Evolutionary conservation across 2,888 invertebrate species (phyloP).

Genomic region (Nebria salina): DNA sequence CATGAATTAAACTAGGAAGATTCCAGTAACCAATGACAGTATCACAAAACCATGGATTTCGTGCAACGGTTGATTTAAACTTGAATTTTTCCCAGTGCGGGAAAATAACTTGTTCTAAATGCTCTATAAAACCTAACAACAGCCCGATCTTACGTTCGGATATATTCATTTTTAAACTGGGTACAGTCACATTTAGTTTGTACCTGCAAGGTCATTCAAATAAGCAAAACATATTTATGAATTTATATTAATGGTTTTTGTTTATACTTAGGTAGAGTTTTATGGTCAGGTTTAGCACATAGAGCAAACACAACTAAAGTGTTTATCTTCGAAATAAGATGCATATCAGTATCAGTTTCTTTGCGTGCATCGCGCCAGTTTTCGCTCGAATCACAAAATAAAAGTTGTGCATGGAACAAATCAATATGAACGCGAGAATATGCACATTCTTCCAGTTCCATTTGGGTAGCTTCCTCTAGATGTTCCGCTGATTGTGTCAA

Average conservation of each 20-base stretch:
- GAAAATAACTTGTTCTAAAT: constrained; percentile 34
- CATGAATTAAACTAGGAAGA: constrained; percentile 4
- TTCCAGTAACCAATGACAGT: constrained; percentile 22
- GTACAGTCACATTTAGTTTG: constrained; percentile 78
- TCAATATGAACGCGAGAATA: constrained; percentile 80
- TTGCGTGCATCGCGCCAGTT: constrained; percentile 79
- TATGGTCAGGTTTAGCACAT: constrained; percentile 54
- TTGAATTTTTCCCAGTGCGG: constrained; percentile 31
- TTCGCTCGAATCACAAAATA: constrained; percentile 71
- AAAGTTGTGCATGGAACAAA: constrained; percentile 73
- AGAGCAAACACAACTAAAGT: constrained; percentile 58
- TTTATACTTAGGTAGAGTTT: constrained; percentile 58
- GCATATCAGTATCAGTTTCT: constrained; percentile 77
- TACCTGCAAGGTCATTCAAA: constrained; percentile 65
- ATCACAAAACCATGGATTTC: constrained; percentile 14
- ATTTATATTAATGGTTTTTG: not conserved
- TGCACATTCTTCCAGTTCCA: constrained; percentile 82
- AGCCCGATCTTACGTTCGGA: constrained; percentile 76
- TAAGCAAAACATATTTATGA: constrained; percentile 41
- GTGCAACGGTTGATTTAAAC: not conserved
- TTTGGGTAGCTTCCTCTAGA: constrained; percentile 78
- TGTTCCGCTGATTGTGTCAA: constrained; percentile 69
- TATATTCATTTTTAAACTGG: constrained; percentile 77
- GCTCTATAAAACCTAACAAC: constrained; percentile 62
- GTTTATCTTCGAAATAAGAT: constrained; percentile 74